Evolutionary conservation across 2,797 vertebrate genomes (phyloP), one percentile per base, ranked within the genome.

Genomic region (Gila robusta): DNA sequence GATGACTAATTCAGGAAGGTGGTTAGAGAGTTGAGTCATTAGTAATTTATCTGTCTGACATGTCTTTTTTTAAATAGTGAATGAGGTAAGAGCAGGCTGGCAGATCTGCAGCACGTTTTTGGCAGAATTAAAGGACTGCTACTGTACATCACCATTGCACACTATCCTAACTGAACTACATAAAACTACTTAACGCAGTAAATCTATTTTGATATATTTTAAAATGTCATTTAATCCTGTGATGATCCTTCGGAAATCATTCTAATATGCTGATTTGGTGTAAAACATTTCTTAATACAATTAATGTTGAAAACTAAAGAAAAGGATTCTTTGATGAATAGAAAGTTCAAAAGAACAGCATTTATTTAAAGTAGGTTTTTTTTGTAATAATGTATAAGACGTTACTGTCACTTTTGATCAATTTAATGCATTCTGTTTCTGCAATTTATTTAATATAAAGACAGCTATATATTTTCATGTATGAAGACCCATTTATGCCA

Each of bases 1-100:
- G 66, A 77, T 82, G 47, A 85, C 67, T 79, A 79, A 85, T 87
- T 56, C 56, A 82, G 69, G n/a, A 73, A 82, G 32, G 21, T 32
- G 47, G 37, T 59, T 67, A 44, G 49, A 39, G 19, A 70, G 35
- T 62, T 71, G 26, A 56, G 44, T 70, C 56, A 81, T 56, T 52
- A 23, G 78, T 26, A 6, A 82, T 74, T 28, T 26, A 71, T 59
- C 80, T 10, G 64, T 37, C 32, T 79, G 66, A 83, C 52, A 7
- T 7, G 37, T 21, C 23, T 6, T 41, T 56, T 54, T 77, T 77
- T 47, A 81, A 87, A 81, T 52, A 77, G 71, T 54, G 49, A 47
- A 21, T n/a, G 67, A 84, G 37, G 37, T 79, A 70, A 56, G 64
- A 47, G 76, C 23, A 1, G 26, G 1, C 21, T 83, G 71, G 12